Evolutionary conservation across 2,888 invertebrate species (phyloP), one percentile per base, ranked within the genome.

Genomic region (Cylindroiulus punctatus): DNA sequence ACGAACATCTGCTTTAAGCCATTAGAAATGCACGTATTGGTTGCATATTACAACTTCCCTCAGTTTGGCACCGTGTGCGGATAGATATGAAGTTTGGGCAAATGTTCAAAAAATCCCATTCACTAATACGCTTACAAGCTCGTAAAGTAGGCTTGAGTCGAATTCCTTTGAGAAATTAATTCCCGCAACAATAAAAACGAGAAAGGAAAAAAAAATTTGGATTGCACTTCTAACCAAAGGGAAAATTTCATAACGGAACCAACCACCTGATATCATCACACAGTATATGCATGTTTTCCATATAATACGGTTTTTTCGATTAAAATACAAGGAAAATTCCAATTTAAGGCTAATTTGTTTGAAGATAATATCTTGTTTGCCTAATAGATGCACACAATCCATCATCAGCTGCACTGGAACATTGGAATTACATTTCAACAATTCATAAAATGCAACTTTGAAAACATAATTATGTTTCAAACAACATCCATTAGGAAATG

Each of bases 1-100:
- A n/a, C n/a, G n/a, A 57, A 57, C 57, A 57, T 57, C 57, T 57
- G 57, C 57, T 57, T 57, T n/a, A 57, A 57, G 57, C 19, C n/a
- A 57, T 57, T 22, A 7, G 57, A 19, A n/a, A 57, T 57, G 57
- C n/a, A 57, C 57, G 57, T 3, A n/a, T 57, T 57, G n/a, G 57
- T 57, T n/a, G 57, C 57, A 19, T 57, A n/a, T 57, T 1, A 8
- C n/a, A n/a, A 57, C 17, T 57, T n/a, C 19, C 8, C n/a, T 7
- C 57, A 57, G 8, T 57, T 57, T 57, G 57, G 57, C 57, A 57
- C 19, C 57, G 22, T 36, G 7, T 36, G 3, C 36, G 3, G 2
- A 36, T 7, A n/a, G 19, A 57, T n/a, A 57, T 57, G 57, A 57
- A n/a, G 19, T n/a, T 57, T 57, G n/a, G 57, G 57, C 57, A 57